Conservation (phyloP, 2,888 invertebrate genomes). For the Bruchidius siliquastri region DNA sequence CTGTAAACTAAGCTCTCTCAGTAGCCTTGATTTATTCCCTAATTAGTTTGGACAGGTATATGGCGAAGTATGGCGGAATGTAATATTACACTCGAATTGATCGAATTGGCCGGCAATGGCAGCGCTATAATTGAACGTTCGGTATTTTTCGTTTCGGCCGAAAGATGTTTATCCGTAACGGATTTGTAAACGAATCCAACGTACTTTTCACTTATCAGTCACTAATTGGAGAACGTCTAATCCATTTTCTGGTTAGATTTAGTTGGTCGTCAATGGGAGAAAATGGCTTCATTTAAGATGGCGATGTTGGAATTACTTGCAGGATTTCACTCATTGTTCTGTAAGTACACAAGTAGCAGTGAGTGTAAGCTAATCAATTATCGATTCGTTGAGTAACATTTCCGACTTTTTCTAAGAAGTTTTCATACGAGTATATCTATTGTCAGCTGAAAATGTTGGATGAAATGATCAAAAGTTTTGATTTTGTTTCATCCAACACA, state of each 20-base stretch:
- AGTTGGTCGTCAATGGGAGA: neutral
- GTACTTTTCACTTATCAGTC: neutral
- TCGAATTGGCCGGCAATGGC: slow-evolving; percentile 27
- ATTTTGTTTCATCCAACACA: no score
- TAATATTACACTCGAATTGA: slow-evolving; percentile 35
- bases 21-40: slow-evolving; percentile 45
- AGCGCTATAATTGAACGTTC: neutral
- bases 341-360: neutral
- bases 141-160: neutral
- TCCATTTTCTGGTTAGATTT: neutral
- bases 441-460: no score
- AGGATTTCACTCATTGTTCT: neutral
- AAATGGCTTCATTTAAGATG: neutral
- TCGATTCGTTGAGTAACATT: no score
- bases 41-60: slow-evolving; percentile 47
- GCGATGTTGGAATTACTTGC: neutral
- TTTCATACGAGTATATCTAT: no score
- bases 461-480: no score
- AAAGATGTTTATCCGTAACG: slow-evolving; percentile 21
- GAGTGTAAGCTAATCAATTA: no score
- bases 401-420: no score
- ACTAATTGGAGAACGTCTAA: neutral
- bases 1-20: slow-evolving; percentile 23
- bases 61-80: slow-evolving; percentile 36
- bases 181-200: slow-evolving; percentile 16